Conservation (phyloP, 2,113 vertebrate genomes). For the Poicephalus meyeri region DNA sequence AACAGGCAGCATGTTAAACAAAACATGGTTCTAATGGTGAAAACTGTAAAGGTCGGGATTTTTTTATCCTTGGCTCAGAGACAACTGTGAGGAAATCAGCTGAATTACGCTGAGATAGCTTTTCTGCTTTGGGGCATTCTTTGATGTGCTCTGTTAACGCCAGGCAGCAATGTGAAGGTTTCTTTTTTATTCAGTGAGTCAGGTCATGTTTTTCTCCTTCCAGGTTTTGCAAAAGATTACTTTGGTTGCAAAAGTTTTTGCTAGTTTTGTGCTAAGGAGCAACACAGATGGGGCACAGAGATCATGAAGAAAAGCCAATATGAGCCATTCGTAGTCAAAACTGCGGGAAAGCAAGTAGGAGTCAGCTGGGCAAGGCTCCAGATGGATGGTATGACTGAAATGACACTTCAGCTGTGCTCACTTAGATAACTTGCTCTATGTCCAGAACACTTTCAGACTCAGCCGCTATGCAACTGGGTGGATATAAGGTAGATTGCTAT, state of each 20-base stretch:
- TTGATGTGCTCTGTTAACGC: not conserved
- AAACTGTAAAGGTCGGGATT: fast-evolving
- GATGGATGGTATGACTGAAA: not conserved
- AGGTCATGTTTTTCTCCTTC: not conserved
- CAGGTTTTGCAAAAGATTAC: not conserved
- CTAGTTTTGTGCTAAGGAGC: not conserved
- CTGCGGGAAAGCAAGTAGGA: not conserved
- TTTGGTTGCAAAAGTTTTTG: not conserved
- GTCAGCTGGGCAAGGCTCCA: not conserved
- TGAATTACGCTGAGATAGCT: not conserved
- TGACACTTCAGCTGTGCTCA: not conserved
- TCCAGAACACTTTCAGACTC: not conserved
- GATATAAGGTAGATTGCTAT: not conserved
- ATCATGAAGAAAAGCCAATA: not conserved
- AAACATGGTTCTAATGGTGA: not conserved
- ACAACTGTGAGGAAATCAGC: not conserved
- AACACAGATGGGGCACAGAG: not conserved
- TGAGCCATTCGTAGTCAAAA: not conserved
- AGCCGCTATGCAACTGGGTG: not conserved
- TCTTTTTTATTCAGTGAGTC: not conserved
- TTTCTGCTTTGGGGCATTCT: not conserved
- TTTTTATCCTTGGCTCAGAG: not conserved
- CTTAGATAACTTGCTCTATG: not conserved
- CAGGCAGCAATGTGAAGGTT: not conserved
- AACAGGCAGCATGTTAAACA: not conserved